Conservation (phyloP, 2,113 vertebrate genomes). For the Microcebus griseorufus region DNA sequence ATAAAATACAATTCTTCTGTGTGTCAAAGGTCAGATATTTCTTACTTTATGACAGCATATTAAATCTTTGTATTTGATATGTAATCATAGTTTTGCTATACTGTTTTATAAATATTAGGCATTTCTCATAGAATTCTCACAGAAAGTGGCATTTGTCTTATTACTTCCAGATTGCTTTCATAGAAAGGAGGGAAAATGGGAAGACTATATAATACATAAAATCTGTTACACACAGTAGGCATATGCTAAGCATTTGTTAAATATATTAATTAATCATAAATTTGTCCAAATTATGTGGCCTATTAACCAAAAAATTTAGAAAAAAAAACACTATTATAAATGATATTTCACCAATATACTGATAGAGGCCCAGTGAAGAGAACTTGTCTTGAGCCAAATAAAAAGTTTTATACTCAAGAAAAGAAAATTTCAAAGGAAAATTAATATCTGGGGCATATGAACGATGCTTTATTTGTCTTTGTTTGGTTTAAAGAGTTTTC, state of each 20-base stretch:
- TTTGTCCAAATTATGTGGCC: neutral
- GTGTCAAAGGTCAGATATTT: neutral
- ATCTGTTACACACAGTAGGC: neutral
- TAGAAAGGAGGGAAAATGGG: neutral
- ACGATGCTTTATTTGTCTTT: constrained; percentile 50
- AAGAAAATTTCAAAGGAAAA: neutral
- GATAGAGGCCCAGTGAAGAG: neutral
- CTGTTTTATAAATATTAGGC: neutral
- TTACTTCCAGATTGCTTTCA: neutral
- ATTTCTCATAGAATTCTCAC: neutral
- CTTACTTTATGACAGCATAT: neutral
- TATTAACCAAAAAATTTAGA: neutral
- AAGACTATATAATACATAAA: neutral
- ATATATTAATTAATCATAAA: neutral
- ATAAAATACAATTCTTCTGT: neutral
- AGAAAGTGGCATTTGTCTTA: neutral
- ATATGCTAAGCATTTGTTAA: neutral
- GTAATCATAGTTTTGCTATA: neutral
- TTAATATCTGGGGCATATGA: neutral
- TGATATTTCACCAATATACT: neutral
- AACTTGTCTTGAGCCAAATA: neutral
- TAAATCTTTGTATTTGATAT: neutral
- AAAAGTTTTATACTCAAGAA: neutral
- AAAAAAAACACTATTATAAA: neutral
- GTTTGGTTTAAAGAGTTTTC: constrained; percentile 50